A percentile compares a stretch with the other conserved stretches of the same genome.
These are phyloP conservation scores for Drosophila infuscata DNA, from an alignment of 2,888 invertebrate species.

Conservation along the genomic window DNA sequence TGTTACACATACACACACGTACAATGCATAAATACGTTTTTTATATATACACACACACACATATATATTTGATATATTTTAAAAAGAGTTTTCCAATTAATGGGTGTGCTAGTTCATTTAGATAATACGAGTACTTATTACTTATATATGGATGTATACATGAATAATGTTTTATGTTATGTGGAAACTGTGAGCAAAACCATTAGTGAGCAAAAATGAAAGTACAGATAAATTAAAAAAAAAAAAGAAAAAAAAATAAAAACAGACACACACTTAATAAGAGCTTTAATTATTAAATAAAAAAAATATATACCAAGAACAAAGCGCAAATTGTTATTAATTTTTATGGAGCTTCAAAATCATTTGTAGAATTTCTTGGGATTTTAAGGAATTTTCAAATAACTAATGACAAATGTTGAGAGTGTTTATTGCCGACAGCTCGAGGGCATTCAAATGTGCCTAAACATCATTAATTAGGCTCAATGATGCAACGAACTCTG, in stretches of 20 bases:
- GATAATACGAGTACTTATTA: slow-evolving; percentile 34
- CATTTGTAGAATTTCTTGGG: background rate
- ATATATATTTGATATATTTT: slow-evolving; percentile 68
- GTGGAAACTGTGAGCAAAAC: slow-evolving; percentile 22
- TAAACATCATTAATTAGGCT: slow-evolving; percentile 69
- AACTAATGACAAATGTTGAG: slow-evolving; percentile 47
- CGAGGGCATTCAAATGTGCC: slow-evolving; percentile 49
- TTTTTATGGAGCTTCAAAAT: background rate
- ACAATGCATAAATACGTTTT: background rate
- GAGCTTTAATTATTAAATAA: slow-evolving; percentile 82
- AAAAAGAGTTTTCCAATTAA: slow-evolving; percentile 66
- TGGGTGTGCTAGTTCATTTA: slow-evolving; percentile 45
- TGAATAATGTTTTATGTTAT: slow-evolving; percentile 57
- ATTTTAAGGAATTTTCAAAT: slow-evolving; percentile 51
- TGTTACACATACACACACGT: background rate
- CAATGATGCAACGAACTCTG: slow-evolving; percentile 37
- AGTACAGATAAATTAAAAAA: slow-evolving; percentile 23
- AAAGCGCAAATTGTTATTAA: slow-evolving; percentile 3
- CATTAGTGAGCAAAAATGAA: slow-evolving; percentile 25
- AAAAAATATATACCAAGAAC: slow-evolving; percentile 71
- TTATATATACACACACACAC: slow-evolving; percentile 4
- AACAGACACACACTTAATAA: slow-evolving; percentile 72
- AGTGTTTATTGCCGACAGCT: slow-evolving; percentile 56
- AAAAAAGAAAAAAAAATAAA: slow-evolving; percentile 10
- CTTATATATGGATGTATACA: slow-evolving; percentile 42